Evolutionary conservation across 1,140 invertebrate genomes (phyloP).

Genomic region (Hycleus phaleratus): DNA sequence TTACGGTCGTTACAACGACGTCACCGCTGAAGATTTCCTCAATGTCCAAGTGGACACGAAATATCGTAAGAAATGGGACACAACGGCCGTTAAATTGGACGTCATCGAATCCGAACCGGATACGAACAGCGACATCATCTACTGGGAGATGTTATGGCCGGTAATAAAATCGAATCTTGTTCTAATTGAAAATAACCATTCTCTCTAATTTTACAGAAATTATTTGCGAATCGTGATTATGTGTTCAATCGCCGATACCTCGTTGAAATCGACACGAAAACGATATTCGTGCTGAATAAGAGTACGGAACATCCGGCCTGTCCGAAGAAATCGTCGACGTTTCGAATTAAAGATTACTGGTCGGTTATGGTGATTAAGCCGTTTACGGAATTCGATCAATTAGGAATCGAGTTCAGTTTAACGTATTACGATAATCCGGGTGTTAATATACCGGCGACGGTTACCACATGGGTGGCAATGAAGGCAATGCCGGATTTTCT

Average conservation of each 20-base stretch:
- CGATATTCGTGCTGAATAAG: conserved; percentile 55
- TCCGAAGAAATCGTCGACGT: conserved; percentile 49
- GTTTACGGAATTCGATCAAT: conserved; percentile 51
- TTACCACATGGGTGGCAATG: conserved; percentile 60
- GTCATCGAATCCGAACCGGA: conserved; percentile 56
- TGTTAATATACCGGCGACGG: conserved; percentile 55
- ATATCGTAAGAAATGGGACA: conserved; percentile 74
- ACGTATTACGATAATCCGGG: conserved; percentile 86
- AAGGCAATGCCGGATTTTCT: conserved; percentile 40
- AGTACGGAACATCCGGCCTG: conserved; percentile 53
- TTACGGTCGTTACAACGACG: conserved; percentile 71
- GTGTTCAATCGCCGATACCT: conserved; percentile 70
- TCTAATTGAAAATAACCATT: background rate
- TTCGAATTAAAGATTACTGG: conserved; percentile 73
- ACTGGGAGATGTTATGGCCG: conserved; percentile 85
- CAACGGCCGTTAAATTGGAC: conserved; percentile 61
- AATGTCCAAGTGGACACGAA: conserved; percentile 72
- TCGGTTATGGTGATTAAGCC: conserved; percentile 80
- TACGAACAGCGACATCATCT: conserved; percentile 64
- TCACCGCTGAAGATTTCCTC: conserved; percentile 70
- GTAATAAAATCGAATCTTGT: conserved; percentile 42
- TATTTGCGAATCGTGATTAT: conserved; percentile 82
- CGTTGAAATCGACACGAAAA: conserved; percentile 46
- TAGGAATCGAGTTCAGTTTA: conserved; percentile 67
- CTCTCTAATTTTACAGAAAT: conserved; percentile 46